Base-by-base conservation (phyloP, 2,888 invertebrate species). In the Drosophila siamana region DNA sequence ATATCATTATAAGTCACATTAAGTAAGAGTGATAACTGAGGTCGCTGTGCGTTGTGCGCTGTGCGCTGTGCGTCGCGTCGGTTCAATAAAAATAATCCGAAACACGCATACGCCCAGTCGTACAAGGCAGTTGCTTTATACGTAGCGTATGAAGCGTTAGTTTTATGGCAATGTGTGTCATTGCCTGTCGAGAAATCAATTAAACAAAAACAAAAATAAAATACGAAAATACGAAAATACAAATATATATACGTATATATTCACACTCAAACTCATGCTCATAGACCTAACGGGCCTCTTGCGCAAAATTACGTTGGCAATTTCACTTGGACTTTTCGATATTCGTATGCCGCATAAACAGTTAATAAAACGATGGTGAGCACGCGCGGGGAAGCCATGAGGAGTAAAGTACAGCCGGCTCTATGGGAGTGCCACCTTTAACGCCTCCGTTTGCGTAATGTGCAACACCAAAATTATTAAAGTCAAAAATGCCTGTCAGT, bases 11-110 rank as follows among this genome's bases (percentile, higher is more conserved):
- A 86, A 86, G 80, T 83, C 89, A 69, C 74, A 74, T 89, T 85
- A 85, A 85, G 88, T 89, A 89, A 85, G 85, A 85, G 87, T 85
- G 85, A 85, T 89, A 85, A 85, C 87, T 89, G 85, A 85, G 85
- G 85, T 86, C 82, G 81, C 64, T 52, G 56, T 33, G 40, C 82
- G 81, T 59, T 52, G 55, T 30, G 40, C 82, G 80, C 59, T 52
- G 55, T 30, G 40, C 87, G 80, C 59, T 47, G 55, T 15, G 40
- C 56, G 36, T 15, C 38, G 46, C 24, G 59, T 38, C 30, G 80
- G 57, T 68, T 77, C 70, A 67, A 59, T 48, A 73, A 68, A 56
- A 38, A 43, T 40, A 62, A 26, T 46, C 28, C 33, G 28, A 69
- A 80, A 66, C 84, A 70, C 67, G 86, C 88, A 89, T 86, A 85